Evolutionary conservation across 2,113 vertebrate genomes (phyloP), one percentile per base, ranked within the genome.

Genomic region (Perccottus glenii): DNA sequence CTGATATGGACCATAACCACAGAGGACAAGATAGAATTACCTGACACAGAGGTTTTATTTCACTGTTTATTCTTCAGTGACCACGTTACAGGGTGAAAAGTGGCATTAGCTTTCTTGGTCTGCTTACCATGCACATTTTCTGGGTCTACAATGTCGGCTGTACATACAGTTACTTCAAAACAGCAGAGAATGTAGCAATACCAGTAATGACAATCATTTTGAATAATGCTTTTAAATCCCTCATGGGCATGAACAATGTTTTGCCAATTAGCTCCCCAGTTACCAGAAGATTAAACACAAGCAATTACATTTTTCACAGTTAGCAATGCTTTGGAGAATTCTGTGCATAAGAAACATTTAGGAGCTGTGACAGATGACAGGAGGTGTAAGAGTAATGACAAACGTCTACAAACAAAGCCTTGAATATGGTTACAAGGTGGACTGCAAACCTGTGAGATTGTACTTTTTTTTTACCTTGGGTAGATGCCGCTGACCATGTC

Each of bases 401-500:
- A 60, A 71, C 5, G 9, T 16, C 38, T 27, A 46, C 56, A 36
- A 11, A 32, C 7, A 53, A 47, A 38, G 68, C 52, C 48, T 66
- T 15, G 47, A 9, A 5, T 14, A 33, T 43, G 14, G 47, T 40
- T 40, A 12, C 2, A 36, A 9, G 12, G 11, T 35, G 5, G 7
- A 8, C 33, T n/a, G 42, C 5, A n/a, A 8, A 15, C 15, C 12
- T 11, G 9, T 11, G 10, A 33, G 7, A 56, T 14, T 15, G 5
- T 35, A 8, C 12, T 32, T 32, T 45, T n/a, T 5, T 33, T 16
- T 82, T 93, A 98, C 98, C 96, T 96, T 78, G 98, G 93, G 86
- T 98, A 96, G 91, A 99, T 98, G 16, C 98, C 97, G 70, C 96
- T 96, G 90, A 96, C 92, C 94, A 96, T 94, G 80, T 94, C 94